Base-by-base conservation (phyloP, 2,888 invertebrate species). In the Drosophila dives region DNA sequence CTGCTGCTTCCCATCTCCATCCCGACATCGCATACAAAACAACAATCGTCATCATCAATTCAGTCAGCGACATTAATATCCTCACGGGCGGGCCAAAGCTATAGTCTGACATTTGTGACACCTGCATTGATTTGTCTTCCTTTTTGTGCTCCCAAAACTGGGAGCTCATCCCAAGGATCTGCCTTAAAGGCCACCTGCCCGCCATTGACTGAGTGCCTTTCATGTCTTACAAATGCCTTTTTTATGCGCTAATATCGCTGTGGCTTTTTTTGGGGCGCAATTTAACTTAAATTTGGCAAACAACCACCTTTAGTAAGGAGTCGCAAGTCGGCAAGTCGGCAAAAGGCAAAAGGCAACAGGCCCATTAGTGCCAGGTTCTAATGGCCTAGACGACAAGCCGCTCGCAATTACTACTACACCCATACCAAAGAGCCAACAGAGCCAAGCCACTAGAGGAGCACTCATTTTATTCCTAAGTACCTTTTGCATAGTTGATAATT, bases 21-120 rank as follows among this genome's bases (percentile, higher is more conserved):
- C 36, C 54, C 50, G 40, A 72, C 64, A 64, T 29, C 29, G 29
- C 29, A 29, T 60, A 64, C 53, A 64, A 53, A 64, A 81, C 86
- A 86, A 81, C 80, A 84, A 84, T 89, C 86, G 86, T 82, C 86
- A 89, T 86, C 86, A 86, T 86, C 89, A 86, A 86, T 86, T 86
- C 86, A 84, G 88, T 88, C 78, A 77, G 86, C 85, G 89, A 89
- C 89, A 87, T 87, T 87, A 89, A 87, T 87, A 89, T 87, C 86
- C 85, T 75, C 62, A 56, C 64, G 72, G 68, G 62, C 61, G 72
- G 65, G 40, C 83, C 75, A 74, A 87, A 85, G 87, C 89, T 80
- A 89, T 89, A 83, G 83, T 81, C 89, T 87, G 89, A 89, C 88
- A 87, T 89, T 88, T 88, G 87, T 88, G 87, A 89, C 87, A 88